phyloP scores from a whole-genome alignment of 1,140 invertebrate genomes.

The Zelostemma sp. region DNA sequence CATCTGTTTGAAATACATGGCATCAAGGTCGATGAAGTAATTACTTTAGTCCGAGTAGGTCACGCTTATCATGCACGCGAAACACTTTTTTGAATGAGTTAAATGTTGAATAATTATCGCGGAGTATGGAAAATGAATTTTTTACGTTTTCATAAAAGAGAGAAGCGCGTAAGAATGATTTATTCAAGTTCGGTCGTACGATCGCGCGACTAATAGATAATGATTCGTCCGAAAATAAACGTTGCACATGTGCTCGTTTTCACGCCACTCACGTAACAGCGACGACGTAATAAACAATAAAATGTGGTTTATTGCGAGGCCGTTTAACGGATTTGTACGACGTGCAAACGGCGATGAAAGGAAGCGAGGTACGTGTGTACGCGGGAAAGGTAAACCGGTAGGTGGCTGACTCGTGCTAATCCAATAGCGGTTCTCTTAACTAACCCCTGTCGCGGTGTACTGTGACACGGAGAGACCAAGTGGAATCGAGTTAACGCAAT shows the following conservation, averaged over 20 bases:
- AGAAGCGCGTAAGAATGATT: no score
- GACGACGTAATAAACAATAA: conserved; percentile 52
- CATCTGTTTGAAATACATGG: neutral
- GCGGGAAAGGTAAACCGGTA: conserved; percentile 11
- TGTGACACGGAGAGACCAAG: conserved; percentile 51
- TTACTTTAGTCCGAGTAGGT: neutral
- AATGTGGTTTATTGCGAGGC: conserved; percentile 57
- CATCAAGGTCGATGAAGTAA: neutral
- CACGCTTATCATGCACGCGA: neutral
- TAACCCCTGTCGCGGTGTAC: conserved; percentile 51
- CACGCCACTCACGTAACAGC: conserved; percentile 10
- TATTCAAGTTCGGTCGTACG: neutral
- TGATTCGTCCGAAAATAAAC: conserved; percentile 3
- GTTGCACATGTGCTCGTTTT: conserved; percentile 7
- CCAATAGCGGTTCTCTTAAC: conserved; percentile 61
- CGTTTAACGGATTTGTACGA: conserved; percentile 52
- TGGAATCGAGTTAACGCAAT: conserved; percentile 61
- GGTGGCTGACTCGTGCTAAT: conserved; percentile 57
- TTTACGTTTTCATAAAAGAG: neutral
- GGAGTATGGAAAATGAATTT: no score
- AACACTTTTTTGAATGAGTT: no score
- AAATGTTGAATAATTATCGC: no score
- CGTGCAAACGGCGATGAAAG: conserved; percentile 52
- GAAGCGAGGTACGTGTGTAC: conserved; percentile 31
- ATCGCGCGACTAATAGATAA: conserved; percentile 8